Evolutionary conservation across 1,140 invertebrate genomes (phyloP).

Genomic region (Bombus impatiens): DNA sequence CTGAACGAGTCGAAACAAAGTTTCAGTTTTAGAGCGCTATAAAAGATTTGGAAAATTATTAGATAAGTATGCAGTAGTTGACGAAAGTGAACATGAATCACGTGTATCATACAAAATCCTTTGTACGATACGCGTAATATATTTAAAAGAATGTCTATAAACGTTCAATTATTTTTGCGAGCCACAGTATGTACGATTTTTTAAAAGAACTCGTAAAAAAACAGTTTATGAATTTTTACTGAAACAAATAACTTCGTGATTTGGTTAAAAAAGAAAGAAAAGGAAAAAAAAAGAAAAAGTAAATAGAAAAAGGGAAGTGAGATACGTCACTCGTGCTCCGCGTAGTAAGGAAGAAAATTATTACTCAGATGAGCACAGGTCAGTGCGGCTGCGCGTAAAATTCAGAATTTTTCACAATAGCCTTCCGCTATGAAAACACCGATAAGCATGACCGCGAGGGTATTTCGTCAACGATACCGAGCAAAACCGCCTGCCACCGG

Average conservation of each 20-base stretch:
- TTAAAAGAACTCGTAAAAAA: background rate
- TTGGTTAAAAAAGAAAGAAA: too few relatives aligned
- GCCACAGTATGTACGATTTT: too few relatives aligned
- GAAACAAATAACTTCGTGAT: background rate
- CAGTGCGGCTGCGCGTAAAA: background rate
- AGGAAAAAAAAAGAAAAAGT: too few relatives aligned
- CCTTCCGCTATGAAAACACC: slow-evolving; percentile 24
- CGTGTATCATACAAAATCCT: too few relatives aligned
- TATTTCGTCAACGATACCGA: slow-evolving; percentile 42
- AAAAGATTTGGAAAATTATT: background rate
- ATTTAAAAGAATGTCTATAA: too few relatives aligned
- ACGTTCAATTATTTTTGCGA: too few relatives aligned
- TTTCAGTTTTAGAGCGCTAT: background rate
- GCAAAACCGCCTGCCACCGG: background rate
- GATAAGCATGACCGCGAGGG: slow-evolving; percentile 20
- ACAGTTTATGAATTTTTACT: too few relatives aligned
- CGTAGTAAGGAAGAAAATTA: background rate
- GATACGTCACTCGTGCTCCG: background rate
- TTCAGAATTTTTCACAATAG: slow-evolving; percentile 27
- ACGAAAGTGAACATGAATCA: too few relatives aligned
- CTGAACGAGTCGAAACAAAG: background rate
- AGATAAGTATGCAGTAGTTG: too few relatives aligned
- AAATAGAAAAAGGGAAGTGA: background rate
- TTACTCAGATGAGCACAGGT: background rate
- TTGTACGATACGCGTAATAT: too few relatives aligned